A percentile compares a stretch with the other conserved stretches of the same genome.
These are phyloP conservation scores for Idaea dimidiata DNA, from an alignment of 2,888 invertebrate genomes.

Conservation along the genomic window DNA sequence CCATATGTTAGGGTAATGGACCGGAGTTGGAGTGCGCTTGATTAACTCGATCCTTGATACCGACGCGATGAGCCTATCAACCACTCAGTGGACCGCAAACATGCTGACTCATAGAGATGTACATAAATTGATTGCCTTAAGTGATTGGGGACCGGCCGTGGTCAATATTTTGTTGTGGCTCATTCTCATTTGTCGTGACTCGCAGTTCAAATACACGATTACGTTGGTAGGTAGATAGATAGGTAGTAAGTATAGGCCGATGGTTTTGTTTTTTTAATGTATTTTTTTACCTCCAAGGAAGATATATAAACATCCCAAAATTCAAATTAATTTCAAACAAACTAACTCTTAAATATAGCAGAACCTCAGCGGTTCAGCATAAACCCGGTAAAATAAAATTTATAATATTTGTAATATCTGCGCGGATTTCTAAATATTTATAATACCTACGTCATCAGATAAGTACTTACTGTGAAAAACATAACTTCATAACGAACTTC, in stretches of 20 bases:
- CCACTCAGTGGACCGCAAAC: constrained; percentile 36
- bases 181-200: not conserved
- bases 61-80: constrained; percentile 50
- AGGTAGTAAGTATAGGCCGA: no score
- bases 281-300: no score
- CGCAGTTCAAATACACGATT: not conserved
- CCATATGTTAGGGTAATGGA: constrained; percentile 63
- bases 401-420: no score
- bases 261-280: not conserved
- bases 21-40: constrained; percentile 53
- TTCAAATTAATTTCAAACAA: no score
- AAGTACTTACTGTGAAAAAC: no score
- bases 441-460: no score
- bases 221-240: not conserved
- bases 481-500: no score
- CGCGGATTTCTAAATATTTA: no score
- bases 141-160: not conserved
- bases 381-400: no score
- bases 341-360: no score
- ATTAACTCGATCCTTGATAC: constrained; percentile 59
- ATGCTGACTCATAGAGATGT: constrained; percentile 10
- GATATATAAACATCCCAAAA: no score
- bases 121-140: not conserved
- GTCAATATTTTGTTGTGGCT: not conserved
- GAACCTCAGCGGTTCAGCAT: no score